Evolutionary conservation across 2,888 invertebrate genomes (phyloP).

Genomic region (Leucoma salicis): DNA sequence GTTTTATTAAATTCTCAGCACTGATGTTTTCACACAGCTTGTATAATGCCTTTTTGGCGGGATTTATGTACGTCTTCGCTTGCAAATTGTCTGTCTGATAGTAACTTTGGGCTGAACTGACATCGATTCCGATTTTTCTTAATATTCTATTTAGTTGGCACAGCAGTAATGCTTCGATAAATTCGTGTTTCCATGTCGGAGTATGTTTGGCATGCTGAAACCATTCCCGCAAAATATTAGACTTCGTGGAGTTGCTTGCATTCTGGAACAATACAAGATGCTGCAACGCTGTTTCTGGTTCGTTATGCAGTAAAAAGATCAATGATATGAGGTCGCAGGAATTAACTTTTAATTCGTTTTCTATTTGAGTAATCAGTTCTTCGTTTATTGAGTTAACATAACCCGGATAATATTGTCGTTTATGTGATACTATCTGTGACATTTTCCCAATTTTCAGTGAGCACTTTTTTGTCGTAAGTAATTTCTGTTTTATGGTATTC

Average conservation of each 20-base stretch:
- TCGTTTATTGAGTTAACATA: constrained; percentile 50
- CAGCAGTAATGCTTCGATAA: constrained; percentile 64
- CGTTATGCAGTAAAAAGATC: constrained; percentile 68
- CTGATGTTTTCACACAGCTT: constrained; percentile 65
- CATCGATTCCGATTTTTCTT: constrained; percentile 61
- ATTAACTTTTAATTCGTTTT: constrained; percentile 57
- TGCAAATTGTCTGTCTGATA: constrained; percentile 51
- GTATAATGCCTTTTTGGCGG: constrained; percentile 63
- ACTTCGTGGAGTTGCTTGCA: constrained; percentile 45
- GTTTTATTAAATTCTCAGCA: constrained; percentile 44
- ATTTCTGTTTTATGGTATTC: too few relatives aligned
- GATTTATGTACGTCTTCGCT: constrained; percentile 51
- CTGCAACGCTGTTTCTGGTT: constrained; percentile 66
- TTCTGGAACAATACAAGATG: constrained; percentile 59
- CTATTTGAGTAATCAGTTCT: constrained; percentile 55
- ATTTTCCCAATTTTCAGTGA: too few relatives aligned
- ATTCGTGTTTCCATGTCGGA: constrained; percentile 62
- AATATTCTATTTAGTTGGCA: constrained; percentile 62
- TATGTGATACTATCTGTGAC: constrained; percentile 45
- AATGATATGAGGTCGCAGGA: constrained; percentile 63
- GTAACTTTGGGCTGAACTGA: constrained; percentile 45
- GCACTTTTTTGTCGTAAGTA: too few relatives aligned
- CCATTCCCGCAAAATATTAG: constrained; percentile 67
- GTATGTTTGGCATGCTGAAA: constrained; percentile 51
- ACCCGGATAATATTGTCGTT: constrained; percentile 15